These are phyloP conservation scores for Therioaphis trifolii DNA, from an alignment of 2,888 invertebrate species.

Conservation along the genomic window DNA sequence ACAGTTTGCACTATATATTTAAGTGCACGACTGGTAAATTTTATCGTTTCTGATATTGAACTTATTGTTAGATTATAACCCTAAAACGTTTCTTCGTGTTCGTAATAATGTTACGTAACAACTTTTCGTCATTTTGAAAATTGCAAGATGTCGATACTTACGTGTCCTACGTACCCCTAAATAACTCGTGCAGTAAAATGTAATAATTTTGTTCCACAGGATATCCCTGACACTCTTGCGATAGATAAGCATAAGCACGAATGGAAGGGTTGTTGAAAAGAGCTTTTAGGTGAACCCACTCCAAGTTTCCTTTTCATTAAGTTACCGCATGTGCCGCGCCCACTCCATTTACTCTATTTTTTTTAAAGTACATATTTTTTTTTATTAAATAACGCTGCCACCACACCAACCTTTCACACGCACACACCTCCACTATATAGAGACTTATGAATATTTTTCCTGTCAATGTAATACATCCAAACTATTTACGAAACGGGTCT, in stretches of 20 bases:
- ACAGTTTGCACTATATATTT: no score
- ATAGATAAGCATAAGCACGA: conserved; percentile 45
- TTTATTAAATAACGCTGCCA: conserved; percentile 23
- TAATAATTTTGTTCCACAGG: conserved; percentile 9
- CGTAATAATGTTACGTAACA: background rate
- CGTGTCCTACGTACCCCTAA: background rate
- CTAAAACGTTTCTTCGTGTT: background rate
- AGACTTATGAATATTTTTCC: conserved; percentile 2
- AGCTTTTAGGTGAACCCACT: conserved; percentile 47
- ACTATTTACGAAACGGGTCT: no score
- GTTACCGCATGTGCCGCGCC: conserved; percentile 37
- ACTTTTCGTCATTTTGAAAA: background rate
- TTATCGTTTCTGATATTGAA: background rate
- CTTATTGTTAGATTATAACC: background rate
- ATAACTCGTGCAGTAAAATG: background rate
- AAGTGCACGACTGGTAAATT: no score
- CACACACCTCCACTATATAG: background rate
- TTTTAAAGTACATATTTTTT: conserved; percentile 33
- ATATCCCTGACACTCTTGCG: conserved; percentile 33
- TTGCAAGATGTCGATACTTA: background rate
- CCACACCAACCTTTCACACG: background rate
- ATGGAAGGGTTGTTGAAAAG: conserved; percentile 49
- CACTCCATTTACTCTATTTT: conserved; percentile 40
- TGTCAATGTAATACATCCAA: background rate
- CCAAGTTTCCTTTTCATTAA: conserved; percentile 53